These are phyloP conservation scores for Hybos culiciformis DNA, from an alignment of 2,888 invertebrate species.

Conservation along the genomic window DNA sequence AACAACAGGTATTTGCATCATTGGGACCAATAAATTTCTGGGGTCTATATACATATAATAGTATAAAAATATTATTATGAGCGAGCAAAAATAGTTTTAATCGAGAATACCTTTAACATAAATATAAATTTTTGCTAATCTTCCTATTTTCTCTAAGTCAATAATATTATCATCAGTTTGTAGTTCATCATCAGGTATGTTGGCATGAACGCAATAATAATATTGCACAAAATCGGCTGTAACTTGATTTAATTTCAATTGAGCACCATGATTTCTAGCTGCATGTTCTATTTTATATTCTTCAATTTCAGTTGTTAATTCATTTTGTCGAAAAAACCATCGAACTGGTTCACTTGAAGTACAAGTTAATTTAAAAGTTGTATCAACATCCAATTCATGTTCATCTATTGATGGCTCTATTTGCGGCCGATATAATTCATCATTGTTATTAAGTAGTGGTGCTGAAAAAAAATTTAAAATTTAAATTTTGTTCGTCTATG, in stretches of 20 bases:
- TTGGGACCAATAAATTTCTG: slow-evolving; percentile 34
- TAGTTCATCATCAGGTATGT: slow-evolving; percentile 18
- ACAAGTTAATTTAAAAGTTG: slow-evolving; percentile 35
- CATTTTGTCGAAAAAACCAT: slow-evolving; percentile 23
- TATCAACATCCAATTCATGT: slow-evolving; percentile 25
- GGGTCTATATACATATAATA: too few species aligned
- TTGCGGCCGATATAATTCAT: slow-evolving; percentile 24
- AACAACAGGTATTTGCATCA: slow-evolving; percentile 24
- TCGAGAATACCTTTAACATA: slow-evolving; percentile 40
- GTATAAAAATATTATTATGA: slow-evolving; percentile 11
- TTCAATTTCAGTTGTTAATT: neutral
- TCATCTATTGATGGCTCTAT: slow-evolving; percentile 30
- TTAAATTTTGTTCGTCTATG: too few species aligned
- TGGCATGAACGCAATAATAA: slow-evolving; percentile 41
- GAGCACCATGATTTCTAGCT: slow-evolving; percentile 29
- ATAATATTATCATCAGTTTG: slow-evolving; percentile 18
- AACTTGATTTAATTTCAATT: slow-evolving; percentile 37
- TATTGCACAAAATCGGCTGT: slow-evolving; percentile 40
- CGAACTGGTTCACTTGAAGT: slow-evolving; percentile 33
- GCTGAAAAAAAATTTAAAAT: neutral
- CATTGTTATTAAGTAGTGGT: slow-evolving; percentile 16
- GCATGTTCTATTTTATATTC: slow-evolving; percentile 7
- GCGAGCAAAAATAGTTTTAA: neutral
- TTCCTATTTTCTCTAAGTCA: slow-evolving; percentile 26
- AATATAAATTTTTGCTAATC: slow-evolving; percentile 38